These are phyloP conservation scores for Myotis myotis DNA, from an alignment of 2,797 vertebrate genomes.

Conservation along the genomic window DNA sequence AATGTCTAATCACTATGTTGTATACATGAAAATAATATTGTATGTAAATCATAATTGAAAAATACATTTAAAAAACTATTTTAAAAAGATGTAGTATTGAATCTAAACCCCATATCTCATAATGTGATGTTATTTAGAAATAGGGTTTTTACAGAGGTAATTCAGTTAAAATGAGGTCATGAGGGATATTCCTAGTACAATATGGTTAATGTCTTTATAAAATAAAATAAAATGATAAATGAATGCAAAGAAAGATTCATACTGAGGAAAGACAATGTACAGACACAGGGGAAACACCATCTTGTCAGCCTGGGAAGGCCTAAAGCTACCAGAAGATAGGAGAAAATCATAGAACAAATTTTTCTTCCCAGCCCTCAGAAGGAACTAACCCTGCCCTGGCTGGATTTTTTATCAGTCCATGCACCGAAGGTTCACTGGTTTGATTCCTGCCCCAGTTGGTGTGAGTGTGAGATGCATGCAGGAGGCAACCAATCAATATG, in stretches of 20 bases:
- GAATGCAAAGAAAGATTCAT: rapidly evolving
- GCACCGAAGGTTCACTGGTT: no score
- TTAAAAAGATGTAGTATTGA: background rate
- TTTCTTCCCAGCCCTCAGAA: background rate
- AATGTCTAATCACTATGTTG: background rate
- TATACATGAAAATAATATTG: background rate
- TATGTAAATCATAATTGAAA: background rate
- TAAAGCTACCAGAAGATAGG: background rate
- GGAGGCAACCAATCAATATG: no score
- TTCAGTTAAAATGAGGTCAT: background rate
- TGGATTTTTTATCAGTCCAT: no score
- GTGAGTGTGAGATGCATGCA: no score
- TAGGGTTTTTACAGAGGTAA: background rate
- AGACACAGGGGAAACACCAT: background rate
- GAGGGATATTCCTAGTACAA: background rate
- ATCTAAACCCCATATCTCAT: background rate
- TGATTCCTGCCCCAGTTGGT: no score
- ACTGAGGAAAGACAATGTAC: background rate
- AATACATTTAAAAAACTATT: background rate
- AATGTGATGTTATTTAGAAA: background rate
- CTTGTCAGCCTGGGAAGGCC: no score
- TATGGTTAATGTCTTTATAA: background rate
- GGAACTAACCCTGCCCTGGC: background rate
- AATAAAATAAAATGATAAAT: no score
- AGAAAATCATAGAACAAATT: background rate